Conservation (phyloP, 2,797 vertebrate genomes). For the Tympanoctomys barrerae region DNA sequence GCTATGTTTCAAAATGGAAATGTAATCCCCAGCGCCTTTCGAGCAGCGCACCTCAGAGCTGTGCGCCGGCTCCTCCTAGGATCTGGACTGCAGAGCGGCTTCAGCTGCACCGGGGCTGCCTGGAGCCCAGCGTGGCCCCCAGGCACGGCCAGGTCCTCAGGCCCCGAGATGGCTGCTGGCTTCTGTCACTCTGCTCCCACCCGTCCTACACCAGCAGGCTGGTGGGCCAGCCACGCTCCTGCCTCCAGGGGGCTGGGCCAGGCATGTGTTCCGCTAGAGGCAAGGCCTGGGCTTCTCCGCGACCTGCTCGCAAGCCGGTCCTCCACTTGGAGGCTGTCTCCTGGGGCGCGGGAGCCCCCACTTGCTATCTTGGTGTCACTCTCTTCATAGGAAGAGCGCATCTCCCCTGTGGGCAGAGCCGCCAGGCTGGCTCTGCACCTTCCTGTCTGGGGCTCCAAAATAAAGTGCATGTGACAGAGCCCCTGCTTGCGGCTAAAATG, state of each 20-base stretch:
- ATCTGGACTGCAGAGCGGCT: not conserved
- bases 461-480: conserved; percentile 20
- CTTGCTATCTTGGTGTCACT: conserved; percentile 59
- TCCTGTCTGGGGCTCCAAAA: conserved; percentile 40
- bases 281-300: not conserved
- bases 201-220: too few relatives aligned
- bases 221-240: not conserved
- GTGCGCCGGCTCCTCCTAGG: not conserved
- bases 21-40: not conserved
- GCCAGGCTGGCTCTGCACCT: conserved; percentile 30
- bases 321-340: conserved; percentile 4
- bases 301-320: conserved; percentile 57
- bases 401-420: conserved; percentile 38
- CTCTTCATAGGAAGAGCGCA: conserved; percentile 35
- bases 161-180: too few relatives aligned
- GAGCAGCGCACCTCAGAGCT: not conserved
- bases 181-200: not conserved
- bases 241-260: conserved; percentile 9
- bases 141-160: not conserved
- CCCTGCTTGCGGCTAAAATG: not conserved
- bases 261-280: not conserved
- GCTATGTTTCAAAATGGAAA: not conserved
- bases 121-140: not conserved
- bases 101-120: not conserved
- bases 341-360: conserved; percentile 35